phyloP scores from a whole-genome alignment of 2,888 invertebrate species.

The Eristalis tenax region DNA sequence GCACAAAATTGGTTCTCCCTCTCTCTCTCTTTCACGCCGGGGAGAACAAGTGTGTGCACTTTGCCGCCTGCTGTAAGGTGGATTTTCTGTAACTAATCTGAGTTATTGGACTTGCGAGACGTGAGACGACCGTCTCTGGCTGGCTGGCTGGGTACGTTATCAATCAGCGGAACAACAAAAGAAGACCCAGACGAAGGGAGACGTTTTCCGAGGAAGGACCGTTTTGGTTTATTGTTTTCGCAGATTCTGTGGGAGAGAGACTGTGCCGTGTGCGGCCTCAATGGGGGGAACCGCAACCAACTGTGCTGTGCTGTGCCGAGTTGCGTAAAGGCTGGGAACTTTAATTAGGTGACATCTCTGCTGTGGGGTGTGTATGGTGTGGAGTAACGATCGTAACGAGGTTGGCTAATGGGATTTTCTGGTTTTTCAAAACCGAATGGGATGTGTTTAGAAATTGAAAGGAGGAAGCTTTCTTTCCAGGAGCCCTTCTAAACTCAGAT shows the following conservation, averaged over 20 bases:
- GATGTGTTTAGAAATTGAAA: too few species aligned
- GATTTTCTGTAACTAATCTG: conserved; percentile 63
- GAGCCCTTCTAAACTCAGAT: too few species aligned
- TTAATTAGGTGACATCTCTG: not conserved
- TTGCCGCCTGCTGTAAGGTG: conserved; percentile 37
- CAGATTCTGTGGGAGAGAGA: not conserved
- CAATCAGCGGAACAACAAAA: conserved; percentile 47
- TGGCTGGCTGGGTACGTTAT: conserved; percentile 30
- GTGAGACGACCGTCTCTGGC: not conserved
- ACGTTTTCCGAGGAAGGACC: conserved; percentile 2
- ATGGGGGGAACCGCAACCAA: not conserved
- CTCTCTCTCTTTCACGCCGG: conserved; percentile 5
- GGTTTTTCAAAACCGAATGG: not conserved
- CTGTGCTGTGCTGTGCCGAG: not conserved
- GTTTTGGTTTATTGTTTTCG: not conserved
- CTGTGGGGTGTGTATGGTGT: not conserved
- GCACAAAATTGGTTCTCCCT: conserved; percentile 34
- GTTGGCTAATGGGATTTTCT: not conserved
- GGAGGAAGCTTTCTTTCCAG: too few species aligned
- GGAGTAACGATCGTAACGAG: not conserved
- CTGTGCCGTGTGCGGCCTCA: not conserved
- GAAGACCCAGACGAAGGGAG: not conserved
- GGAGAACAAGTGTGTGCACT: conserved; percentile 62
- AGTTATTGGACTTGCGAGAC: conserved; percentile 52
- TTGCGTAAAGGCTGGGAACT: not conserved